These are phyloP conservation scores for Halcyon badia DNA, from an alignment of 2,797 vertebrate genomes.

Conservation along the genomic window DNA sequence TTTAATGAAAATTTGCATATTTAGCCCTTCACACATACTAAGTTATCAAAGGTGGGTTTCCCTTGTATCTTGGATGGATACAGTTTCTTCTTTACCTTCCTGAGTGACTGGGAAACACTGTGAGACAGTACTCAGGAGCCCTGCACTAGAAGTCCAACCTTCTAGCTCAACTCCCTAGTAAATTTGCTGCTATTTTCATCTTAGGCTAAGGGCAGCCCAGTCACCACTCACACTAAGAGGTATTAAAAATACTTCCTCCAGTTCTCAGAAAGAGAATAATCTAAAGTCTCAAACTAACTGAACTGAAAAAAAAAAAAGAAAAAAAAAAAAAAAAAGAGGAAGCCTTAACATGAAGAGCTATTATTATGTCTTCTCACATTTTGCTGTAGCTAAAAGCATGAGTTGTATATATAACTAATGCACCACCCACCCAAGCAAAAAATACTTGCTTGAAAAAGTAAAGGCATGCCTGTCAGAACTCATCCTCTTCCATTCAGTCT, in stretches of 20 bases:
- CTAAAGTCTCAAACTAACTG: slow-evolving; percentile 62
- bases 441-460: slow-evolving; percentile 43
- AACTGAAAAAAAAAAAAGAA: slow-evolving; percentile 19
- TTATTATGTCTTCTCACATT: slow-evolving; percentile 59
- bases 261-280: slow-evolving; percentile 76
- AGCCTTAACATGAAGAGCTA: slow-evolving; percentile 30
- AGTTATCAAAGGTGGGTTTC: not conserved
- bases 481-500: slow-evolving; percentile 67
- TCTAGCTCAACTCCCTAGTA: slow-evolving; percentile 41
- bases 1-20: not conserved
- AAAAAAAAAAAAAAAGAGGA: slow-evolving; percentile 21
- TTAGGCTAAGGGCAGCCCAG: slow-evolving; percentile 54
- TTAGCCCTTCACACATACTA: not conserved
- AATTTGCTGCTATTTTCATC: slow-evolving; percentile 51
- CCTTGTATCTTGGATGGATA: not conserved
- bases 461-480: slow-evolving; percentile 60
- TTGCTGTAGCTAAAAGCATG: slow-evolving; percentile 65
- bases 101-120: not conserved
- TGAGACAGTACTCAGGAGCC: not conserved
- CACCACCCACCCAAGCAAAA: slow-evolving; percentile 52
- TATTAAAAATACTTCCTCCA: slow-evolving; percentile 55
- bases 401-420: slow-evolving; percentile 58
- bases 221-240: not conserved
- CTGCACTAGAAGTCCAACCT: slow-evolving; percentile 20
- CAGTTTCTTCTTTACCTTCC: not conserved